A percentile compares a stretch with the other conserved stretches of the same genome.
phyloP scores from a whole-genome alignment of 2,113 vertebrate species.

The Protomyctophum bolini region DNA sequence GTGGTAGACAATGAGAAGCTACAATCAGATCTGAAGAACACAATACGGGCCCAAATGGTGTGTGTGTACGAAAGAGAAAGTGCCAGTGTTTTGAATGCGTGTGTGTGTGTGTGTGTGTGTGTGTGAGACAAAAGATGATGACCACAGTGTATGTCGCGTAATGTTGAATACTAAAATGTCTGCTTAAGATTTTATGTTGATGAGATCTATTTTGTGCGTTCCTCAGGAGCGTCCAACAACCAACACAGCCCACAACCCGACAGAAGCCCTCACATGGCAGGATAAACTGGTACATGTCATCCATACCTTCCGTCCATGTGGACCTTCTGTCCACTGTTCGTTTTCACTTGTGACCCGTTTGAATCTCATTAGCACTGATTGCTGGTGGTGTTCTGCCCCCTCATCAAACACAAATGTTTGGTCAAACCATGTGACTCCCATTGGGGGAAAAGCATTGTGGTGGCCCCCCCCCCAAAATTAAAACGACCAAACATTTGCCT shows the following conservation, averaged over 20 bases:
- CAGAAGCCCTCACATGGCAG: constrained; percentile 76
- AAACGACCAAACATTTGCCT: no score
- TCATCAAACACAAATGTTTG: no score
- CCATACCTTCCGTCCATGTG: background rate
- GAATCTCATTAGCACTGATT: background rate
- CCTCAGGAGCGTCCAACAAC: constrained; percentile 37
- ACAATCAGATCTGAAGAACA: constrained; percentile 79
- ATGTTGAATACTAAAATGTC: background rate
- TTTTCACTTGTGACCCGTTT: background rate
- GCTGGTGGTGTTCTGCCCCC: no score
- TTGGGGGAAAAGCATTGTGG: no score
- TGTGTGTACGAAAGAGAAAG: constrained; percentile 18
- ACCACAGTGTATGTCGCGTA: background rate
- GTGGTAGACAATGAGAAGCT: constrained; percentile 90
- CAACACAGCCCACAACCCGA: constrained; percentile 16
- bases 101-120: constrained; percentile 2
- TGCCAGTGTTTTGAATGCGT: constrained; percentile 19
- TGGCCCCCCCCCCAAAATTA: no score
- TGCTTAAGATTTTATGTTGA: background rate
- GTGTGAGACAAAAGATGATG: background rate
- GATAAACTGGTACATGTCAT: constrained; percentile 79
- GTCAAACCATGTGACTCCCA: no score
- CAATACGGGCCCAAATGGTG: constrained; percentile 33
- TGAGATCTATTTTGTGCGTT: constrained; percentile 1
- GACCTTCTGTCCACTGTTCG: background rate